phyloP scores from a whole-genome alignment of 2,797 vertebrate species.

The Microctenopoma stevenorrisi region DNA sequence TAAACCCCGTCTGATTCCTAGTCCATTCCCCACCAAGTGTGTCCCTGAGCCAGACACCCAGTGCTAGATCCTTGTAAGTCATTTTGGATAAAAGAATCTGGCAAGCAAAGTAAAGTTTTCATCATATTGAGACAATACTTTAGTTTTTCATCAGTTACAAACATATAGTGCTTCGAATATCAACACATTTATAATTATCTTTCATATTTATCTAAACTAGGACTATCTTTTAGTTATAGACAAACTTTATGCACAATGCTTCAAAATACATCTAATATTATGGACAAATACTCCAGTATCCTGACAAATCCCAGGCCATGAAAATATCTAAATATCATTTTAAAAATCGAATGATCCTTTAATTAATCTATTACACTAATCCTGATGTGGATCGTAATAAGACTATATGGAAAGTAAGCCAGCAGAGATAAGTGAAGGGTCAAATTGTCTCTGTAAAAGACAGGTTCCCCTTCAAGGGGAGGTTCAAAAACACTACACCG shows the following conservation, averaged over 20 bases:
- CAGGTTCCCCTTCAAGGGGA: conserved; percentile 34
- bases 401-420: conserved; percentile 37
- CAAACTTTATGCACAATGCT: conserved; percentile 34
- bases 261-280: conserved; percentile 27
- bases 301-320: conserved; percentile 35
- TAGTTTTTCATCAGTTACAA: not conserved
- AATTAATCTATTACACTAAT: conserved; percentile 68
- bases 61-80: too few species aligned
- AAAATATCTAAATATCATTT: conserved; percentile 26
- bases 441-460: conserved; percentile 49
- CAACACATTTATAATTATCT: conserved; percentile 21
- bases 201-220: conserved; percentile 27
- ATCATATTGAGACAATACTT: not conserved
- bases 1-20: too few species aligned
- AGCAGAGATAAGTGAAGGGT: conserved; percentile 54
- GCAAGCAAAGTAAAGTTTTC: not conserved
- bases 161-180: not conserved
- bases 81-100: too few species aligned
- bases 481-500: conserved; percentile 35
- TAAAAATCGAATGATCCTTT: conserved; percentile 59
- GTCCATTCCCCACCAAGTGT: too few species aligned
- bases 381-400: conserved; percentile 62
- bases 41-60: too few species aligned
- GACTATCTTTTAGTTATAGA: conserved; percentile 15
- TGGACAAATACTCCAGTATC: conserved; percentile 36